Percentiles rank a stretch among this genome's conserved stretches.
Evolutionary conservation across 2,888 invertebrate species (phyloP).

Genomic region (Formica aserva): DNA sequence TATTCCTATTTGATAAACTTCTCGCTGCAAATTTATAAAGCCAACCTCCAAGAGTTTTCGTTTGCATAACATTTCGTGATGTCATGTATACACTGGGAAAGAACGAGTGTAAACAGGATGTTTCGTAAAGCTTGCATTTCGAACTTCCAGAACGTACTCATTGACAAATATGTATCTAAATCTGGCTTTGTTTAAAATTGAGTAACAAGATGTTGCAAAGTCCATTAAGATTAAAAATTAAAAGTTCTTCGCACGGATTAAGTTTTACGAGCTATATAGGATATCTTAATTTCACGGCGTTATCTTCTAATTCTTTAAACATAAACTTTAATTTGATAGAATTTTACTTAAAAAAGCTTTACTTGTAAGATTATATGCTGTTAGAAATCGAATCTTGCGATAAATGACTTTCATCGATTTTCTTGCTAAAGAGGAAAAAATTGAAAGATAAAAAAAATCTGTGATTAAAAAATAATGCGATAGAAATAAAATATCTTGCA

Average conservation of each 20-base stretch:
- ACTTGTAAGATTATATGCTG: background rate
- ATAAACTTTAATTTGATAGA: background rate
- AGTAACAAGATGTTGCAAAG: background rate
- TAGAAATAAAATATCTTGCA: background rate
- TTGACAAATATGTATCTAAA: background rate
- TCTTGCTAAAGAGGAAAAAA: background rate
- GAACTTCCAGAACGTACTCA: background rate
- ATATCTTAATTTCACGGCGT: too few relatives aligned
- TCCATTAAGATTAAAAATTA: slow-evolving; percentile 5
- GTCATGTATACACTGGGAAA: background rate
- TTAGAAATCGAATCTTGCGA: background rate
- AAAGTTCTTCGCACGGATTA: background rate
- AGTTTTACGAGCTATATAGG: background rate
- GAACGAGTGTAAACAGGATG: slow-evolving; percentile 25
- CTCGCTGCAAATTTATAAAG: slow-evolving; percentile 32
- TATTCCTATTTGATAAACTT: slow-evolving; percentile 34
- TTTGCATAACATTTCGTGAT: slow-evolving; percentile 28
- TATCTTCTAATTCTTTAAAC: background rate
- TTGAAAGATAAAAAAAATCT: background rate
- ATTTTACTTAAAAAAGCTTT: background rate
- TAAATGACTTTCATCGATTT: background rate
- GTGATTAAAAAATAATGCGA: background rate
- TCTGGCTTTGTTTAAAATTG: background rate
- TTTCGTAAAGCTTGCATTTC: slow-evolving; percentile 14
- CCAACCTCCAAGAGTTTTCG: slow-evolving; percentile 23